Conservation (phyloP, 2,888 invertebrate species). For the Diaprepes abbreviatus region DNA sequence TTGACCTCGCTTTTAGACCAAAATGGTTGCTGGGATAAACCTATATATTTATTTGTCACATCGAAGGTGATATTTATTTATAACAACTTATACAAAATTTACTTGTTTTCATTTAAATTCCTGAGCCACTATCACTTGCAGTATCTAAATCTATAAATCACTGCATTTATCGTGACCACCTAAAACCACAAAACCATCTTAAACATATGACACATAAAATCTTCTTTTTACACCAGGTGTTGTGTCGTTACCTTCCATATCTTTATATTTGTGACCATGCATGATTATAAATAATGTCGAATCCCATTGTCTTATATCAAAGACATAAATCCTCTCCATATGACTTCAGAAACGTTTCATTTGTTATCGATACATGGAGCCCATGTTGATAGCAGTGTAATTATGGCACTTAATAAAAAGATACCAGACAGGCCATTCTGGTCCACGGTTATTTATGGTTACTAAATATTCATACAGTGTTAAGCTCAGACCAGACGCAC, state of each 20-base stretch:
- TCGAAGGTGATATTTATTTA: too few species aligned
- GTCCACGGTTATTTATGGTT: constrained; percentile 55
- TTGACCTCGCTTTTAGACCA: too few species aligned
- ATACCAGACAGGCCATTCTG: constrained; percentile 53
- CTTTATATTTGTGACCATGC: constrained; percentile 34
- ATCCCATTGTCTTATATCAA: constrained; percentile 57
- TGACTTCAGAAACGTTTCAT: constrained; percentile 55
- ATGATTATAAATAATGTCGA: constrained; percentile 54
- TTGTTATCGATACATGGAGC: constrained; percentile 58
- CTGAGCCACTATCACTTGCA: too few species aligned
- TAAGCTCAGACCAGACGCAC: constrained; percentile 28
- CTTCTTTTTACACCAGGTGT: constrained; percentile 27
- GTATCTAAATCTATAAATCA: constrained; percentile 1
- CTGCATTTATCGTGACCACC: background rate
- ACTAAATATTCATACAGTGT: constrained; percentile 58
- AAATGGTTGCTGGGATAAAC: too few species aligned
- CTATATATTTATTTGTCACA: too few species aligned
- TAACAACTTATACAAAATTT: too few species aligned
- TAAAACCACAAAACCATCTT: constrained; percentile 7
- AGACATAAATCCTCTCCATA: constrained; percentile 55
- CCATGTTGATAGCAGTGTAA: constrained; percentile 58
- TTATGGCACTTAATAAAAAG: constrained; percentile 60
- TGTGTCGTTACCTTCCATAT: constrained; percentile 36
- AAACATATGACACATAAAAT: constrained; percentile 9
- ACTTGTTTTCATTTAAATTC: too few species aligned